Evolutionary conservation across 2,888 invertebrate genomes (phyloP).

Genomic region (Alloscopus bannaensis): DNA sequence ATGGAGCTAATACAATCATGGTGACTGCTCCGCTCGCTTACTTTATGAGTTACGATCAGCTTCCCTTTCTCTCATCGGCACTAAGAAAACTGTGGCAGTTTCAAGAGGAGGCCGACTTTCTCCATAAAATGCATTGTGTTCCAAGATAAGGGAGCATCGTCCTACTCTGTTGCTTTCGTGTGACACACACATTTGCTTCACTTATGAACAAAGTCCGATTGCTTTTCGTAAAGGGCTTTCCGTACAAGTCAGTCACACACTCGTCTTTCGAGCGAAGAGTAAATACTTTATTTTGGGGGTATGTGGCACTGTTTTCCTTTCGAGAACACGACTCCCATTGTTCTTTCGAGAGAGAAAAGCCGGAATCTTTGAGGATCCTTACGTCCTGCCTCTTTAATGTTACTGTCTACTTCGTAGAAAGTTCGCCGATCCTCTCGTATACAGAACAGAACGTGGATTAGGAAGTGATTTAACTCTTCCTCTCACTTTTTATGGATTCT

Average conservation of each 20-base stretch:
- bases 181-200: no score
- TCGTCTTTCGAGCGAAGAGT: no score
- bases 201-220: no score
- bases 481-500: conserved; percentile 16
- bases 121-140: conserved; percentile 4
- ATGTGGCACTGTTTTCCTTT: not conserved
- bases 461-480: conserved; percentile 44
- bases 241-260: not conserved
- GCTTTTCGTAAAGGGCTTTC: no score
- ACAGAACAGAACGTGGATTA: conserved; percentile 27
- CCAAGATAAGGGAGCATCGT: conserved; percentile 10
- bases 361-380: conserved; percentile 32
- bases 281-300: conserved; percentile 2
- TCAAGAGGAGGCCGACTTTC: conserved; percentile 6
- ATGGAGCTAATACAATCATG: conserved; percentile 28
- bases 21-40: conserved; percentile 20
- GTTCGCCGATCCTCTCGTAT: not conserved
- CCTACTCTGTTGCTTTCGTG: no score
- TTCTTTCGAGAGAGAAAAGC: conserved; percentile 9
- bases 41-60: conserved; percentile 30
- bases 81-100: not conserved
- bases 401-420: conserved; percentile 18
- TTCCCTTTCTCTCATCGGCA: not conserved
- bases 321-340: conserved; percentile 10
- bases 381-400: conserved; percentile 39